Evolutionary conservation across 2,888 invertebrate species (phyloP), one percentile per base, ranked within the genome.

Genomic region (Watsonalla cultraria): DNA sequence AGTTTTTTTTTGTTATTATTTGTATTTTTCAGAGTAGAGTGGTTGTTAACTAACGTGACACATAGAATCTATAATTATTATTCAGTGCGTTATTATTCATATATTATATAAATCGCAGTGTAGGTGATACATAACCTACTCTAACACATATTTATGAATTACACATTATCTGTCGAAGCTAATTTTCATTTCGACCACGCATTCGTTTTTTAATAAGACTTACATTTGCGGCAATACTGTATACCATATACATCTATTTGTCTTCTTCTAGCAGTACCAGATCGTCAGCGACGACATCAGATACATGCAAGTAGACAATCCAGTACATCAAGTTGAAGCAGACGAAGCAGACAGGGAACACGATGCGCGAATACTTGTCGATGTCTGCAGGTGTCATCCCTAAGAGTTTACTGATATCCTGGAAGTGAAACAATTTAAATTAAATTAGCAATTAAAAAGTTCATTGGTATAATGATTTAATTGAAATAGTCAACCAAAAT

Each of bases 251-350:
- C 52, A 56, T 65, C 62, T 65, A 65, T 62, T 65, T 65, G 62
- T 65, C 70, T 66, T 82, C 84, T 92, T 93, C 88, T 92, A 95
- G 91, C 72, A 95, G 91, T 79, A 96, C 96, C 80, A 97, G 92
- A 90, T 96, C 96, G 86, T 96, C 96, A 80, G 96, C 96, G 66
- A 97, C 96, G 74, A 96, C 96, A 92, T 97, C 97, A 82, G 96
- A 96, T 88, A 97, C 97, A 93, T 97, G 96, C 80, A 97, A 92
- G 86, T 97, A 97, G 79, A 97, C 97, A 91, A 97, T 97, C 97
- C 97, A 97, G 92, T 97, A 97, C 97, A 97, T 97, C 72, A 97
- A 94, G 92, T 98, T 98, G 93, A 98, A 98, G 91, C 98, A 96
- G 70, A 98, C 95, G 92, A 98, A 98, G 92, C 98, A 96, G 81